A percentile compares a stretch with the other conserved stretches of the same genome.
Conservation (phyloP, 2,888 invertebrate genomes). For the Nomada lathburiana region DNA sequence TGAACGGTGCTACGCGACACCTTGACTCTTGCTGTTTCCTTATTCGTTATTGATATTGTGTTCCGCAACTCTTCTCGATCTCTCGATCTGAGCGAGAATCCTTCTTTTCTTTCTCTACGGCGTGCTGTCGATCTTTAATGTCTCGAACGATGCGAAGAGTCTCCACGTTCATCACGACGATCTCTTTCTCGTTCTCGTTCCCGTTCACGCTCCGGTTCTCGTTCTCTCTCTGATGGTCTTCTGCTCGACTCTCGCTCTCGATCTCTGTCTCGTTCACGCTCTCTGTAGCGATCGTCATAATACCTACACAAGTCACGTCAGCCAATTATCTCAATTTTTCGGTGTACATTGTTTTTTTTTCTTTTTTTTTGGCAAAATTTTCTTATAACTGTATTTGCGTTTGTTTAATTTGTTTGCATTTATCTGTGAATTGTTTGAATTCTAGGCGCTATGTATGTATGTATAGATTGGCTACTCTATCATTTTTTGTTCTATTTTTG, state of each 20-base stretch:
- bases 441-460: constrained; percentile 21
- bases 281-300: constrained; percentile 95
- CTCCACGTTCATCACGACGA: constrained; percentile 87
- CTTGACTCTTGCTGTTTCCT: constrained; percentile 1
- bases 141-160: constrained; percentile 88
- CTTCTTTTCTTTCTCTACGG: constrained; percentile 4
- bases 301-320: constrained; percentile 86
- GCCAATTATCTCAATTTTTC: constrained; percentile 73
- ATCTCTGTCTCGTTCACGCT: constrained; percentile 88
- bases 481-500: no score
- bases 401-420: constrained; percentile 22
- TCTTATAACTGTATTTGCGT: background rate
- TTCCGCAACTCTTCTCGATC: background rate
- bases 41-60: background rate
- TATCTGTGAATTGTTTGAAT: background rate
- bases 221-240: constrained; percentile 86
- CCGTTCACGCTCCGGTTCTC: constrained; percentile 88
- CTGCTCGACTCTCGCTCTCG: constrained; percentile 86
- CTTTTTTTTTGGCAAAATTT: constrained; percentile 8
- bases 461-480: no score
- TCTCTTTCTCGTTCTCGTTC: constrained; percentile 88
- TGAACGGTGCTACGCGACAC: constrained; percentile 3
- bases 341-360: constrained; percentile 27
- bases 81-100: constrained; percentile 19
- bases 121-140: constrained; percentile 84